Base-by-base conservation (phyloP, 2,797 vertebrate species). In the Rhynchotus rufescens region DNA sequence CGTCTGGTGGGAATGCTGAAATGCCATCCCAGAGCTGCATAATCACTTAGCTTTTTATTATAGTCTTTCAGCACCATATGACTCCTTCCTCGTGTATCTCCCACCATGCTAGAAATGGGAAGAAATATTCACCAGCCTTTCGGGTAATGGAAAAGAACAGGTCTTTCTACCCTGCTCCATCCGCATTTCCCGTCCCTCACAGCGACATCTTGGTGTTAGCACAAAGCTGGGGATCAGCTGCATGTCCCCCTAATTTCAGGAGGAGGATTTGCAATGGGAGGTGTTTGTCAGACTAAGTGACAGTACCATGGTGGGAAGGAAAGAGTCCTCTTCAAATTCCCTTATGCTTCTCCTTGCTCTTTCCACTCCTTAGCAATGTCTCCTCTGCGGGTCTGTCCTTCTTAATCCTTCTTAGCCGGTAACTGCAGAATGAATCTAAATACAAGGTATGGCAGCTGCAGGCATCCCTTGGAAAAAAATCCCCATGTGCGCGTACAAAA, bases 1-100 rank as follows among this genome's bases (percentile, higher is more conserved):
- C 47, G 91, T 80, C 85, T 86, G 75, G 88, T 92, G 87, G 75
- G 89, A 94, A 84, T 62, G 80, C 74, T 92, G 88, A 95, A 94
- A 94, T 89, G 79, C 84, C 85, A 82, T 84, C 74, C 80, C 92
- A 89, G 94, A 89, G 84, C 86, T 92, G 75, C 74, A 79, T 80
- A 85, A 59, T 92, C 89, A 75, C 82, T 93, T 93, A 84, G 84
- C 49, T 93, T 92, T 90, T 88, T 94, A 71, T 84, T 96, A 71
- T 36, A 81, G 82, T 47, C 82, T 92, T 94, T 94, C 82, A 86
- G 84, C 66, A 79, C 67, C 56, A 56, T 60, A 87, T 86, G 76
- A 78, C 74, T 89, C 66, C 36, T 89, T 89, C 66, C 36, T 89
- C 60, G 61, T 81, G 82, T 52, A 77, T 54, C 71, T 88, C 82